These are phyloP conservation scores for Aradophagus sp. DNA, from an alignment of 1,140 invertebrate species.

Conservation along the genomic window DNA sequence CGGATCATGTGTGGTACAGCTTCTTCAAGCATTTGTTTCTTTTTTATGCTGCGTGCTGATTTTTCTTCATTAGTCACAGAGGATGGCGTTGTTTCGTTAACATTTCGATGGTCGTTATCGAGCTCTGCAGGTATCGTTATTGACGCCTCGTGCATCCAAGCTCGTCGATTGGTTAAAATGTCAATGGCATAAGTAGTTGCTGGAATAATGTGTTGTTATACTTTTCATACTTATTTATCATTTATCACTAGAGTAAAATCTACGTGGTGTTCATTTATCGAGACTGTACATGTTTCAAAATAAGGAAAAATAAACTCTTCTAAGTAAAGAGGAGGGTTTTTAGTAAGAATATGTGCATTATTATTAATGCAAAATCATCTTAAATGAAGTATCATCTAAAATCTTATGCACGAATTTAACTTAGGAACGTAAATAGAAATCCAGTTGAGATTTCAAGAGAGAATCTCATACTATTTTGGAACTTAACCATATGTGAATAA, in stretches of 20 bases:
- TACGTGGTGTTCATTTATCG: no score
- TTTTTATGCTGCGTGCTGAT: constrained; percentile 50
- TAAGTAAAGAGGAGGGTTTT: no score
- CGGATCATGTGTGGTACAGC: constrained; percentile 80
- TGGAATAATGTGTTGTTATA: constrained; percentile 52
- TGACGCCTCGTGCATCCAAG: constrained; percentile 69
- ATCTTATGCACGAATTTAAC: no score
- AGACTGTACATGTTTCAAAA: no score
- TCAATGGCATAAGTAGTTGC: constrained; percentile 64
- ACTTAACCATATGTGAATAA: no score
- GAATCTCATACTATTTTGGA: no score
- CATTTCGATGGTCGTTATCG: constrained; percentile 56
- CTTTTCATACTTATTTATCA: constrained; percentile 3
- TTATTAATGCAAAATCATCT: no score
- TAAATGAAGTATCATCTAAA: no score
- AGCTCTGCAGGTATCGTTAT: constrained; percentile 59
- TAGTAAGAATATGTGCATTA: no score
- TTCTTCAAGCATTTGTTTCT: constrained; percentile 74
- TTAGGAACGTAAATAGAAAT: no score
- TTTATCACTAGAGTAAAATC: neutral
- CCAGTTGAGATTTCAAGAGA: no score
- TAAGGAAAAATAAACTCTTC: no score
- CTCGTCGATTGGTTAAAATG: constrained; percentile 68
- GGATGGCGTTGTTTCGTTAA: constrained; percentile 36
- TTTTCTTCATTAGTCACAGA: constrained; percentile 62